phyloP scores from a whole-genome alignment of 2,113 vertebrate species.

The Petaurus breviceps region DNA sequence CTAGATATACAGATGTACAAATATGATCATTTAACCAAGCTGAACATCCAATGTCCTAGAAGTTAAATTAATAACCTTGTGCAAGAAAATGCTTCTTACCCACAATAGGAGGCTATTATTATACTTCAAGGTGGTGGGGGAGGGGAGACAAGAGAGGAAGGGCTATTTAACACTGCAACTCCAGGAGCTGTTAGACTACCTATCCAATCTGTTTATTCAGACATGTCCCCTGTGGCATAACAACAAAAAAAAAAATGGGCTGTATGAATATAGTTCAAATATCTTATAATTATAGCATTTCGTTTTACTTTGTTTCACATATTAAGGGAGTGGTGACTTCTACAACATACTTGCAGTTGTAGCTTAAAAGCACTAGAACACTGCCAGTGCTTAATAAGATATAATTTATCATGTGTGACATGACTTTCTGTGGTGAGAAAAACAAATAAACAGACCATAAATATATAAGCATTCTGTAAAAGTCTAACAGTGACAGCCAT shows the following conservation, averaged over 20 bases:
- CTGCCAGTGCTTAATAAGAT: slow-evolving; percentile 80
- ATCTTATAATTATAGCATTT: slow-evolving; percentile 83
- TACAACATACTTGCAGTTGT: slow-evolving; percentile 86
- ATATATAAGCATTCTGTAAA: slow-evolving; percentile 81
- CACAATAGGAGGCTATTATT: slow-evolving; percentile 42
- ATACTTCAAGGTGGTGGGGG: slow-evolving; percentile 54
- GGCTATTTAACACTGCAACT: slow-evolving; percentile 74
- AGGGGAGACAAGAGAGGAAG: slow-evolving; percentile 75
- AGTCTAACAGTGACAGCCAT: slow-evolving; percentile 78
- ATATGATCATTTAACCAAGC: slow-evolving; percentile 23
- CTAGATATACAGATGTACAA: neutral
- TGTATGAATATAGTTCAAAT: slow-evolving; percentile 81
- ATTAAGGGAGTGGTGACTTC: slow-evolving; percentile 85
- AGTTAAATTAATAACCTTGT: slow-evolving; percentile 62
- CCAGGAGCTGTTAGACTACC: slow-evolving; percentile 81
- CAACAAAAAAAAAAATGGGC: slow-evolving; percentile 79
- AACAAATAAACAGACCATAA: slow-evolving; percentile 84
- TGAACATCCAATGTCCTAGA: slow-evolving; percentile 54
- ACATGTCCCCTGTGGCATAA: slow-evolving; percentile 84
- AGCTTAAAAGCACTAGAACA: slow-evolving; percentile 83
- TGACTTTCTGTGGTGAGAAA: slow-evolving; percentile 81
- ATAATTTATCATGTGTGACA: slow-evolving; percentile 86
- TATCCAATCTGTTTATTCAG: slow-evolving; percentile 85
- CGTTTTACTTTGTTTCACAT: slow-evolving; percentile 84
- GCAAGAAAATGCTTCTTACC: slow-evolving; percentile 50